Evolutionary conservation across 2,888 invertebrate species (phyloP), one percentile per base, ranked within the genome.

Genomic region (Ypsolopha scabrella): DNA sequence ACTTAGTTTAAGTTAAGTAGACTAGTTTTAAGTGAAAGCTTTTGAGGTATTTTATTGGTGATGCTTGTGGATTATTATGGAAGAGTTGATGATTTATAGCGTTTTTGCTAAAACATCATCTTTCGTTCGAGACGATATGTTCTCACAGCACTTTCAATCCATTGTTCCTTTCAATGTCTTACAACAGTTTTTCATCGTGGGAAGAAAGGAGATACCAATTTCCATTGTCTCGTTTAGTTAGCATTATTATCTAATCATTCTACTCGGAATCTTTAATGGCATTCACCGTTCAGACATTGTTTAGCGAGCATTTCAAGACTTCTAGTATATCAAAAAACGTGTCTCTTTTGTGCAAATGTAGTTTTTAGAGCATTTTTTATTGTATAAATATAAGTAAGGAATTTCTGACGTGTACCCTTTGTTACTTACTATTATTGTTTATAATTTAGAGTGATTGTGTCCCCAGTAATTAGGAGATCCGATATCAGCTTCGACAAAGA

Each of bases 401-500:
- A 61, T 70, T 71, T 72, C 70, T 65, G 66, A 74, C 64, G 68
- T 78, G 69, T 77, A 76, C 65, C 70, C 55, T 58, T 59, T 56
- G 58, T 64, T 58, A 58, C 57, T 46, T 51, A 41, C 43, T 59
- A 58, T 72, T 68, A 71, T 73, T 81, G 80, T 85, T 82, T 75
- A 82, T 83, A 81, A 65, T 67, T 70, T 81, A 81, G 80, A 73
- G 78, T 79, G 79, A 72, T 75, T 70, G 79, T 81, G 72, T 72
- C 70, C 75, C 77, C 63, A 64, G 63, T 77, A 67, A 68, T 73
- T 79, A 79, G 73, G 70, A 70, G 66, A 74, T 72, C 74, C 64
- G 70, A 71, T 74, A 71, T 74, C 76, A 66, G 76, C 75, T 80
- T 74, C 63, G 70, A 68, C 69, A 73, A 65, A 67, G 69, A 70